Evolutionary conservation across 1,140 invertebrate genomes (phyloP).

Genomic region (Brachionus asplanchnoidis): DNA sequence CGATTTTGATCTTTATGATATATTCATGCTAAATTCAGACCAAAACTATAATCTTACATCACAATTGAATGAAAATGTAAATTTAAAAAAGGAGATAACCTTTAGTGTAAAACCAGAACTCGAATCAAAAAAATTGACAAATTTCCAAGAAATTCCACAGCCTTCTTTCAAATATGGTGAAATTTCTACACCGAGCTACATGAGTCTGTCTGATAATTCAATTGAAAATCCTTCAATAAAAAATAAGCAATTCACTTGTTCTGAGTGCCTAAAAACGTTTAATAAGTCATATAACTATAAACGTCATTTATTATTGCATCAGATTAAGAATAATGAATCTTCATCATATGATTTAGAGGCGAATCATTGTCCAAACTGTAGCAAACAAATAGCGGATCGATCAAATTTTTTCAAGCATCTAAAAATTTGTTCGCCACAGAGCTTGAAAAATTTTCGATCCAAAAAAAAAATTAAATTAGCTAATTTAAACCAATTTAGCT

Average conservation of each 20-base stretch:
- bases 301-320: neutral
- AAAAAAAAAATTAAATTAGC: neutral
- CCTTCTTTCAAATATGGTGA: neutral
- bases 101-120: neutral
- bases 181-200: neutral
- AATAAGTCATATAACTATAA: conserved; percentile 7
- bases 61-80: neutral
- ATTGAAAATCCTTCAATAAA: neutral
- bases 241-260: neutral
- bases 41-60: neutral
- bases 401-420: conserved; percentile 14
- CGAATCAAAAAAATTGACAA: neutral
- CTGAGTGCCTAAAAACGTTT: neutral
- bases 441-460: neutral
- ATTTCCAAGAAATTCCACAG: neutral
- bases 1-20: conserved; percentile 29
- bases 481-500: neutral
- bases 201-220: neutral
- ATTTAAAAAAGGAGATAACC: neutral
- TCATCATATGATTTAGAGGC: neutral
- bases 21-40: neutral
- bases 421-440: neutral
- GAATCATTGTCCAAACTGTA: neutral
- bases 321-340: neutral
- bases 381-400: neutral